Base-by-base conservation (phyloP, 1,140 invertebrate species). In the Brachionus sp. region DNA sequence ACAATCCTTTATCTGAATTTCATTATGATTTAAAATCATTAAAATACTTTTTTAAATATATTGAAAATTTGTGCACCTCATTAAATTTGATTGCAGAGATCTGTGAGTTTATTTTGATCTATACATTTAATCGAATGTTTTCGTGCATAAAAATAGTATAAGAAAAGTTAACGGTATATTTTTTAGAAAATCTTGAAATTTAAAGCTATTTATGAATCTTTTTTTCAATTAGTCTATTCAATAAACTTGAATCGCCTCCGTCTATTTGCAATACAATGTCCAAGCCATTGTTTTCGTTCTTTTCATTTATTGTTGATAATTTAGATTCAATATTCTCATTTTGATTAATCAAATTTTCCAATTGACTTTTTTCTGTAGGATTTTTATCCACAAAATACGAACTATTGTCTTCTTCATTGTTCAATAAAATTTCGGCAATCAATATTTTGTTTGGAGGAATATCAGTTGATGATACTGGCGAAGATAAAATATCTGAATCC, bases 91-190 rank as follows among this genome's bases (percentile, higher is more conserved):
- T 64, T 64, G 25, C 29, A 12, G 64, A 66, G 50, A 57, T 57
- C 50, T 57, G 7, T 57, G 19, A 57, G 50, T 57, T 7, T 57
- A 25, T 57, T 57, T 57, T 57, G 50, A 66, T 66, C 33, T 66
- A 35, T 66, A 66, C 64, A 57, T 57, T 12, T 66, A 39, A 39
- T 70, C 29, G 66, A 70, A 70, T 70, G 66, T 70, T 70, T 10
- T 39, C 35, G 66, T 70, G 66, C 66, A 19, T 39, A 42, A 16
- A 12, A 57, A 57, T 39, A 23, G 39, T 42, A 39, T 33, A 12
- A 66, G 33, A 35, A 66, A 66, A 37, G 10, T 29, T 33, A 16
- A 70, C 33, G 66, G 37, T 39, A 1, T n/a, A 35, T 0, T 16
- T 19, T 19, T 35, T 39, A 70, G 37, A 70, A 35, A 37, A 70